Conservation (phyloP, 2,797 vertebrate genomes). For the Remorina albescens region DNA sequence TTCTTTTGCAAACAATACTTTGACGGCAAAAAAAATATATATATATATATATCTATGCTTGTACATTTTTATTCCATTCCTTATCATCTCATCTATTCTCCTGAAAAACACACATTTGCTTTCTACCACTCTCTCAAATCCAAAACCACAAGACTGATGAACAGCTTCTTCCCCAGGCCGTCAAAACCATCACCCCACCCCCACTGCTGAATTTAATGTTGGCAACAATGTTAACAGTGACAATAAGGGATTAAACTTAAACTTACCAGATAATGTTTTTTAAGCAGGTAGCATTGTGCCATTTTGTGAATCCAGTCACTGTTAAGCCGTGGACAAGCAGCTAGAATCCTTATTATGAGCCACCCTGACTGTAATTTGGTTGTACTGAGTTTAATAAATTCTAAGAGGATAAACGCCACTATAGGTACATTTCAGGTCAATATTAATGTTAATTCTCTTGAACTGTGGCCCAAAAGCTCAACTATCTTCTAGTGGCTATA, state of each 20-base stretch:
- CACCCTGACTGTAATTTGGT: constrained; percentile 9
- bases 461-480: constrained; percentile 13
- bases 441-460: not conserved
- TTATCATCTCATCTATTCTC: constrained; percentile 2
- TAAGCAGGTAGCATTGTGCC: not conserved
- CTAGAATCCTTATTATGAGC: constrained; percentile 8
- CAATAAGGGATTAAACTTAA: too few relatives aligned
- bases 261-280: too few relatives aligned
- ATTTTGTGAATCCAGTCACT: not conserved
- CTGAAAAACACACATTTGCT: not conserved
- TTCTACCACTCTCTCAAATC: too few relatives aligned
- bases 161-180: too few relatives aligned
- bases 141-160: too few relatives aligned
- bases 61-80: not conserved
- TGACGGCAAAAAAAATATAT: not conserved
- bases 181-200: too few relatives aligned
- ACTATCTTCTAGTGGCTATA: too few relatives aligned
- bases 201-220: too few relatives aligned
- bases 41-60: not conserved
- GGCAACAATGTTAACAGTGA: too few relatives aligned
- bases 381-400: not conserved
- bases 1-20: not conserved
- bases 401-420: not conserved
- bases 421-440: not conserved
- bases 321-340: constrained; percentile 4